Evolutionary conservation across 1,140 invertebrate genomes (phyloP).

Genomic region (Pseudomyrmex pallidus): DNA sequence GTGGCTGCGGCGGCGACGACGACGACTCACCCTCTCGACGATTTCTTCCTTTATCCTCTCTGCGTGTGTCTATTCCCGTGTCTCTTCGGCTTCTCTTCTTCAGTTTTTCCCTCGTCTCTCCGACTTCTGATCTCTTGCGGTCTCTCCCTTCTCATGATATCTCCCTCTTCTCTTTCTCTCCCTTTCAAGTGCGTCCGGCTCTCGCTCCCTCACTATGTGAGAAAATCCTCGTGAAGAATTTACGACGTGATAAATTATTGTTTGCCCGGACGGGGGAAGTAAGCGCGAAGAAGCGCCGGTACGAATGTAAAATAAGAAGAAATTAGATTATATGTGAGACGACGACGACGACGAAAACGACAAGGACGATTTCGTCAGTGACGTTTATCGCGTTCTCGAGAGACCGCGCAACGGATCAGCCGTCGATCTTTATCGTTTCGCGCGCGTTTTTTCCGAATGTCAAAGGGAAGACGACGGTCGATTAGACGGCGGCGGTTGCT

Average conservation of each 20-base stretch:
- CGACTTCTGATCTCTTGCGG: no score
- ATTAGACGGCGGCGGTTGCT: background rate
- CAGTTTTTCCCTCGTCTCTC: slow-evolving; percentile 19
- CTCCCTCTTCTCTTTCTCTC: slow-evolving; percentile 44
- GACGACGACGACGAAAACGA: no score
- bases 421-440: slow-evolving; percentile 17
- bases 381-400: background rate
- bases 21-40: slow-evolving; percentile 42
- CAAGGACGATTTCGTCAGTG: slow-evolving; percentile 47
- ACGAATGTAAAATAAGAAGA: slow-evolving; percentile 41
- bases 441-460: slow-evolving; percentile 13
- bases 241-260: slow-evolving; percentile 73
- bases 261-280: slow-evolving; percentile 37
- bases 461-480: background rate
- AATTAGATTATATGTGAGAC: slow-evolving; percentile 56
- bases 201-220: slow-evolving; percentile 24
- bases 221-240: slow-evolving; percentile 68
- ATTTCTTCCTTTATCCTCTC: slow-evolving; percentile 50
- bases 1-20: no score
- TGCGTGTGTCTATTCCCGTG: background rate
- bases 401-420: slow-evolving; percentile 3
- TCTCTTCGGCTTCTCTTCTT: slow-evolving; percentile 10
- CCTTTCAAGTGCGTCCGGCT: slow-evolving; percentile 12
- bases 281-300: slow-evolving; percentile 11
- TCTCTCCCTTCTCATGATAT: slow-evolving; percentile 1